Evolutionary conservation across 35 echinoderm and acorn worm species (phyloP).

Genomic region (Strongylocentrotus purpuratus): DNA sequence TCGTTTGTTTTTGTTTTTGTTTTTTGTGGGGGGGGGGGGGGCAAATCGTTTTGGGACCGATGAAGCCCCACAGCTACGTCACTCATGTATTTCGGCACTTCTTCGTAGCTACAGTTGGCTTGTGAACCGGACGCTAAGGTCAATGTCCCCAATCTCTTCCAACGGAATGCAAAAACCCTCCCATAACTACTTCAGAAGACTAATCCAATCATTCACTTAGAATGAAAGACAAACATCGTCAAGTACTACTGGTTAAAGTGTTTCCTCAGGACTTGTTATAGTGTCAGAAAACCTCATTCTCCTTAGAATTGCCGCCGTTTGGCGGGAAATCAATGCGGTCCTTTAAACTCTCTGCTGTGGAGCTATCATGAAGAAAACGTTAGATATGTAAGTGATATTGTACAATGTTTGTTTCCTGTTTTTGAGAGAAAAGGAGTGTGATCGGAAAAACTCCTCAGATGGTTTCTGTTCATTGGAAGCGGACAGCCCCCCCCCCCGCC

Average conservation of each 20-base stretch:
- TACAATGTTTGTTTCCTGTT: no score
- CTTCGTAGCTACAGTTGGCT: neutral
- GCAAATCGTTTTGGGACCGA: no score
- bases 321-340: neutral
- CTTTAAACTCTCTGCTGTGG: neutral
- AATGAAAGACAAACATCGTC: constrained; percentile 2
- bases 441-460: no score
- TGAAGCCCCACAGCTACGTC: no score
- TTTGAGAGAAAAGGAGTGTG: no score
- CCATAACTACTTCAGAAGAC: neutral
- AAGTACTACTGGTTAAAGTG: neutral
- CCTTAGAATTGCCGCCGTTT: neutral
- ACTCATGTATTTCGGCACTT: no score
- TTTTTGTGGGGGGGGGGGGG: no score
- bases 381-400: no score
- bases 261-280: neutral
- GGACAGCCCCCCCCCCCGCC: no score
- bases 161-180: neutral
- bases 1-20: no score
- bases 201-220: neutral
- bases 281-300: neutral
- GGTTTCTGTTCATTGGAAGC: no score
- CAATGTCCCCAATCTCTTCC: neutral
- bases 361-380: no score
- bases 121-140: neutral